Conservation (phyloP, 2,797 vertebrate species). For the Australoheros facetus region DNA sequence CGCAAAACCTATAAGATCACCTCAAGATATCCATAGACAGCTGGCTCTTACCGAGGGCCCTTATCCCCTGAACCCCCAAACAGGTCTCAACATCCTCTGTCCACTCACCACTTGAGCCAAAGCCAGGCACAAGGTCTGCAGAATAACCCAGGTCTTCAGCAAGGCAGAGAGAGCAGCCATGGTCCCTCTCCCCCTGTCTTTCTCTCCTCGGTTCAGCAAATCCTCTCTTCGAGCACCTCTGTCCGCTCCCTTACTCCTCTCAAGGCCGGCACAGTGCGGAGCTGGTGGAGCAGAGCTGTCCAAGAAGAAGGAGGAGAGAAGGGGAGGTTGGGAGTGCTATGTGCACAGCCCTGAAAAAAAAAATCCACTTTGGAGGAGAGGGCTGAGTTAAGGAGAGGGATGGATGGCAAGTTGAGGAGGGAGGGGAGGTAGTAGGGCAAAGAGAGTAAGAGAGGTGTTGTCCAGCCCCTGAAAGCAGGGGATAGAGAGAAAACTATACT, state of each 20-base stretch:
- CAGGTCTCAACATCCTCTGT: slow-evolving; percentile 39
- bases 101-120: slow-evolving; percentile 95
- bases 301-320: slow-evolving; percentile 16
- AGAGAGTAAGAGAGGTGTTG: slow-evolving; percentile 58
- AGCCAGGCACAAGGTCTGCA: slow-evolving; percentile 86
- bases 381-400: slow-evolving; percentile 44
- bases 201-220: slow-evolving; percentile 70
- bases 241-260: slow-evolving; percentile 67
- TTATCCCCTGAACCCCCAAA: slow-evolving; percentile 14
- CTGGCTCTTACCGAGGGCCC: slow-evolving; percentile 15
- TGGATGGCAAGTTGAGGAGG: slow-evolving; percentile 49
- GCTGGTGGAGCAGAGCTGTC: slow-evolving; percentile 56
- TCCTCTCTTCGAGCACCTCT: slow-evolving; percentile 62
- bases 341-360: slow-evolving; percentile 56
- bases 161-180: slow-evolving; percentile 81
- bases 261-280: slow-evolving; percentile 62
- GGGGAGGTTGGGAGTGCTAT: slow-evolving; percentile 21
- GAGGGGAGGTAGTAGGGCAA: slow-evolving; percentile 34
- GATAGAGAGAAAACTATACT: slow-evolving; percentile 21
- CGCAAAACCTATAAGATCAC: slow-evolving; percentile 4
- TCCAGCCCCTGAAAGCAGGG: slow-evolving; percentile 57
- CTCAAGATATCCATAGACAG: neutral
- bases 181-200: slow-evolving; percentile 67
- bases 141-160: slow-evolving; percentile 82
- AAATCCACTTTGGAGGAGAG: slow-evolving; percentile 56